These are phyloP conservation scores for Microcaecilia unicolor DNA, from an alignment of 2,797 vertebrate genomes.

Conservation along the genomic window DNA sequence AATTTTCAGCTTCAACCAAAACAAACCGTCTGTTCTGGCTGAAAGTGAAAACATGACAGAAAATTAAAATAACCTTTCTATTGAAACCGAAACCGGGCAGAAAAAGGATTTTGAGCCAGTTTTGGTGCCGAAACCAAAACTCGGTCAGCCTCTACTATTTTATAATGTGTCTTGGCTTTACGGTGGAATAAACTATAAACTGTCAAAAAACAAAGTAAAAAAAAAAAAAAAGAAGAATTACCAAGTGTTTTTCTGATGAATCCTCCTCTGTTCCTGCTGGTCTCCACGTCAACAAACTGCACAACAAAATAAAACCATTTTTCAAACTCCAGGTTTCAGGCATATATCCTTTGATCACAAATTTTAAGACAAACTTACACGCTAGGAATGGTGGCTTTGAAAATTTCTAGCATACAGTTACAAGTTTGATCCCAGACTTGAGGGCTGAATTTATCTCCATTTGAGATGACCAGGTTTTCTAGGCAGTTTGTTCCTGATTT, in stretches of 20 bases:
- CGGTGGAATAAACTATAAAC: too few species aligned
- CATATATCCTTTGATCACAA: not conserved
- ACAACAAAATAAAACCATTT: not conserved
- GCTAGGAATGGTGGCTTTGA: slow-evolving; percentile 88
- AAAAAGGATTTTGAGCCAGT: too few species aligned
- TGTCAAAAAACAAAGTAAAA: too few species aligned
- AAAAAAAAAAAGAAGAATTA: slow-evolving; percentile 41
- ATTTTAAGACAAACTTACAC: slow-evolving; percentile 57
- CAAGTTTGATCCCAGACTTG: slow-evolving; percentile 87
- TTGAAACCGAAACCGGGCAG: too few species aligned
- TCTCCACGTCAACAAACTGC: slow-evolving; percentile 87
- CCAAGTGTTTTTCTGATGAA: slow-evolving; percentile 75
- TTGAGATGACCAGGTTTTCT: slow-evolving; percentile 92
- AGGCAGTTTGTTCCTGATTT: slow-evolving; percentile 91
- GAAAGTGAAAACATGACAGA: too few species aligned
- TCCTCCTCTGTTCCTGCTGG: slow-evolving; percentile 88
- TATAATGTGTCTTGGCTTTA: too few species aligned
- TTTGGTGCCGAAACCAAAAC: too few species aligned
- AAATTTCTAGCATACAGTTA: slow-evolving; percentile 90
- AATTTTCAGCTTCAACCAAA: too few species aligned
- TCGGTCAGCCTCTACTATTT: too few species aligned
- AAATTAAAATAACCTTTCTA: too few species aligned
- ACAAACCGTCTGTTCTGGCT: too few species aligned
- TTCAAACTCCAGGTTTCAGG: not conserved
- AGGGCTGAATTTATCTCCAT: slow-evolving; percentile 86